phyloP scores from a whole-genome alignment of 2,113 vertebrate genomes.

The Puntigrus tetrazona region DNA sequence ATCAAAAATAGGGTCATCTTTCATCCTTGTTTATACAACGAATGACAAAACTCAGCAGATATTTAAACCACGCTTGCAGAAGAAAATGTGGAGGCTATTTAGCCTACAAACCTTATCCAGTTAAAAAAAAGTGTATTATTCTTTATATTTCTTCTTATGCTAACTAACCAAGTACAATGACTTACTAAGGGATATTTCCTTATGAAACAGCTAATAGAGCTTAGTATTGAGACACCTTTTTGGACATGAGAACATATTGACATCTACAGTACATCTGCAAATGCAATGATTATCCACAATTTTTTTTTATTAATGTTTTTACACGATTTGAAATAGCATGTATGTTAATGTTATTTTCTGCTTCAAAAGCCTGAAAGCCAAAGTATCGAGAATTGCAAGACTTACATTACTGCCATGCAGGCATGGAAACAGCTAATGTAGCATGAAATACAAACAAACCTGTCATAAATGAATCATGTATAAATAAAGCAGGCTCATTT shows the following conservation, averaged over 20 bases:
- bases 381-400: conserved; percentile 14
- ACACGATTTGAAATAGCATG: background rate
- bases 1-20: background rate
- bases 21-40: background rate
- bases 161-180: conserved; percentile 13
- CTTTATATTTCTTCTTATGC: background rate
- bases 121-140: background rate
- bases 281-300: background rate
- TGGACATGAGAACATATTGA: conserved; percentile 6
- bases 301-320: background rate
- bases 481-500: background rate
- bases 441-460: background rate
- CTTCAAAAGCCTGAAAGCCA: conserved; percentile 10
- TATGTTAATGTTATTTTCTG: background rate
- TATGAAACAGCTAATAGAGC: background rate
- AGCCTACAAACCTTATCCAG: background rate
- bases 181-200: background rate
- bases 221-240: conserved; percentile 23
- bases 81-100: background rate
- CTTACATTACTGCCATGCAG: conserved; percentile 41
- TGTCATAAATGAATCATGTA: background rate
- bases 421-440: conserved; percentile 49
- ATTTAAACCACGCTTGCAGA: background rate
- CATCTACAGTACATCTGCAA: background rate
- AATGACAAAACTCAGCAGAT: background rate